Base-by-base conservation (phyloP, 2,113 vertebrate species). In the Tyto alba region DNA sequence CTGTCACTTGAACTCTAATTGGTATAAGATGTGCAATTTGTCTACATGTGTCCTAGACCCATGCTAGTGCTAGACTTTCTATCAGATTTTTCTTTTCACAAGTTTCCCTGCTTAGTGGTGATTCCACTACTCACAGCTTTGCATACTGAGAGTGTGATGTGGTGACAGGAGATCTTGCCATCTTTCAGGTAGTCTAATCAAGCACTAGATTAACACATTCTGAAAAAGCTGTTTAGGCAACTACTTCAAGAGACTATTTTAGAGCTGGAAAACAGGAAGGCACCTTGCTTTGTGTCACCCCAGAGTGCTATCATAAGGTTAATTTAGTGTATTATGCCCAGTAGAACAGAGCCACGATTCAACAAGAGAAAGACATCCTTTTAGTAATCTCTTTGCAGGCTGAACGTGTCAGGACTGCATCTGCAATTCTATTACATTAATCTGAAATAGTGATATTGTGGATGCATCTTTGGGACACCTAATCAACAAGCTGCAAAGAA, bases 361-460 rank as follows among this genome's bases (percentile, higher is more conserved):
- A 47, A 62, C 45, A 86, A 57, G 5, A 64, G 43, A 69, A 27
- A 52, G 18, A 11, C 1, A 2, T 22, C 25, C 30, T 79, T 62
- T 62, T 8, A 79, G 40, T 21, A 11, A 72, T 27, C 53, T 79
- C 41, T 69, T 45, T 41, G 36, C 25, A 89, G 69, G 6, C 41
- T 55, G 56, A 74, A 77, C 38, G 19, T 15, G 3, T 38, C 19
- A 55, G 16, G 60, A 48, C 19, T 83, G 18, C 26, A 52, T 53
- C 69, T 52, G 18, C 21, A 74, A 77, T 40, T 77, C 38, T 23
- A 32, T 14, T 5, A 26, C 16, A 40, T 12, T 22, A 36, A 69
- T 80, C 26, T 13, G 18, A 56, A 69, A 62, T 8, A 18, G 4
- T 0, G 2, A 0, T 19, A 50, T 56, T 71, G 47, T 55, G 41